These are phyloP conservation scores for Seriola quinqueradiata DNA, from an alignment of 2,113 vertebrate species.

Conservation along the genomic window DNA sequence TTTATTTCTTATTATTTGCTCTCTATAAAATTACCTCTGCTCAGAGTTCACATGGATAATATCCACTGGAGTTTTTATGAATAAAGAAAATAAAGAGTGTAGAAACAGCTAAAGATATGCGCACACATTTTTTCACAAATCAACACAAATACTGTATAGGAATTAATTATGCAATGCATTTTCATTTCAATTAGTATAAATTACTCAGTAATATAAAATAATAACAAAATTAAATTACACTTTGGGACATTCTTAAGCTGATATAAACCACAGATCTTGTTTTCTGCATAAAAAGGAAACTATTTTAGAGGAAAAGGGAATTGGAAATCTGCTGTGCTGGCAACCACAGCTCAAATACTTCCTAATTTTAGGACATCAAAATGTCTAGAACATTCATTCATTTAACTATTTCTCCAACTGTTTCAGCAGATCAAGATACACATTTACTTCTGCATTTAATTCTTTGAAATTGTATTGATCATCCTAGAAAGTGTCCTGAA, in stretches of 20 bases:
- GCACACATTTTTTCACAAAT: not conserved
- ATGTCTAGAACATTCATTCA: not conserved
- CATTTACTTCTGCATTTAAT: not conserved
- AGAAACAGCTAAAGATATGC: not conserved
- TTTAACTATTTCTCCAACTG: constrained; percentile 24
- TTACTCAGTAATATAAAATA: no score
- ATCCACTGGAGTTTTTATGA: not conserved
- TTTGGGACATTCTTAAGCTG: no score
- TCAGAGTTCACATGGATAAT: no score
- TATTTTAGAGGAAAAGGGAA: not conserved
- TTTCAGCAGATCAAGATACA: not conserved
- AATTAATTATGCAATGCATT: not conserved
- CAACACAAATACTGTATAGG: not conserved
- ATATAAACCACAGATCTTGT: not conserved
- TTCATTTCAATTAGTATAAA: no score
- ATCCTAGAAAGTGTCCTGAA: not conserved
- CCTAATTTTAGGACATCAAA: not conserved
- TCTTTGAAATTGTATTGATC: not conserved
- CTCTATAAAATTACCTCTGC: not conserved
- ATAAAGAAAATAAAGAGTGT: not conserved
- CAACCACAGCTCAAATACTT: not conserved
- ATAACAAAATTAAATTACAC: no score
- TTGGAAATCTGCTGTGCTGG: not conserved
- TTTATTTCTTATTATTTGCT: not conserved
- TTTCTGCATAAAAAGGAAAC: not conserved